Conservation (phyloP, 2,888 invertebrate species). For the Eupithecia abbreviata region DNA sequence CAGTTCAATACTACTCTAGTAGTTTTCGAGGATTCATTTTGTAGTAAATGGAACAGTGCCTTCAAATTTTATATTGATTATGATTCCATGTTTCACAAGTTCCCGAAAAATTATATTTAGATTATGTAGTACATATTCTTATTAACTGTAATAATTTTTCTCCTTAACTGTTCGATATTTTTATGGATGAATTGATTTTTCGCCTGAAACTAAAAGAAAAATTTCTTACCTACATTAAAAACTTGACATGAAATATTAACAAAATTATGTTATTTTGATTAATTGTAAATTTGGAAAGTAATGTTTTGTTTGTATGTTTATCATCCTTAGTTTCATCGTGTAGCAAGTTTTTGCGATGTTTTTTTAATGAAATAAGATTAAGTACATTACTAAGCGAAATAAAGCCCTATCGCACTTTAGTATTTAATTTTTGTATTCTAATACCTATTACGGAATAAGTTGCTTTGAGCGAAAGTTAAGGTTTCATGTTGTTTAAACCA, state of each 20-base stretch:
- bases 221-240: neutral
- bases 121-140: neutral
- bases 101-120: neutral
- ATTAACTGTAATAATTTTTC: neutral
- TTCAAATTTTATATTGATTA: slow-evolving; percentile 17
- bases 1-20: neutral
- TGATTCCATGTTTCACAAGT: neutral
- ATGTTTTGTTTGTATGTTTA: neutral
- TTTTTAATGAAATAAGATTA: slow-evolving; percentile 48
- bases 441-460: slow-evolving; percentile 59
- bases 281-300: neutral
- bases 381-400: slow-evolving; percentile 49
- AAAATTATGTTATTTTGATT: neutral
- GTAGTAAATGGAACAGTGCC: slow-evolving; percentile 25
- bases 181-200: neutral
- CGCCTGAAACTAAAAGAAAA: neutral
- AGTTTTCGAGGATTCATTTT: slow-evolving; percentile 8
- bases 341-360: slow-evolving; percentile 41
- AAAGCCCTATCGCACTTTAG: slow-evolving; percentile 62
- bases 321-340: neutral
- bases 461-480: slow-evolving; percentile 77
- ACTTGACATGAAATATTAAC: neutral
- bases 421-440: slow-evolving; percentile 67
- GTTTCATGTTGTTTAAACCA: slow-evolving; percentile 80
- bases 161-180: too few species aligned